These are phyloP conservation scores for Maccullochella peelii DNA, from an alignment of 2,113 vertebrate genomes.

Conservation along the genomic window DNA sequence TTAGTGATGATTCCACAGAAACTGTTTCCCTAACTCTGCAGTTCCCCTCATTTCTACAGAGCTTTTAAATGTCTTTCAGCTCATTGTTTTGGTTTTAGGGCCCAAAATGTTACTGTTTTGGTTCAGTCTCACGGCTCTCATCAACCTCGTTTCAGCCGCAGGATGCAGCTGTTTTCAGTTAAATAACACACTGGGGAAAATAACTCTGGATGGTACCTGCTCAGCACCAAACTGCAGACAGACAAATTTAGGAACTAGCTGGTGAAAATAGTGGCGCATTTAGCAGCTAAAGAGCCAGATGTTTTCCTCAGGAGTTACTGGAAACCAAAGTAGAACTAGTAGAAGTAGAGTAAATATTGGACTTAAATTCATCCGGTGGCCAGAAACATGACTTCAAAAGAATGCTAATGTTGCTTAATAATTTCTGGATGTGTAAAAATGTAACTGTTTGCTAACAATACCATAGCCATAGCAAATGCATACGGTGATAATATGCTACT, in stretches of 20 bases:
- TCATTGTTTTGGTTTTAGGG: not conserved
- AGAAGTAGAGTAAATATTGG: not conserved
- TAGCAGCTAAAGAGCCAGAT: not conserved
- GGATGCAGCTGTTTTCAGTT: too few species aligned
- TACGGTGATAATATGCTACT: too few species aligned
- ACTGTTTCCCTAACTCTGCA: not conserved
- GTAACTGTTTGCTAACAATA: too few species aligned
- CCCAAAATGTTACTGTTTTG: not conserved
- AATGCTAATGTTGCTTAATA: too few species aligned
- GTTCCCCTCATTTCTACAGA: not conserved
- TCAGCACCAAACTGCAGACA: not conserved
- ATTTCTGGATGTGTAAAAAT: too few species aligned
- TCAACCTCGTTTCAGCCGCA: not conserved
- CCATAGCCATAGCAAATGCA: too few species aligned
- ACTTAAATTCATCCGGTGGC: too few species aligned
- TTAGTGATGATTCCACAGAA: not conserved
- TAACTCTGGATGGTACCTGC: not conserved
- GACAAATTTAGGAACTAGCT: not conserved
- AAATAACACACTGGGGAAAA: too few species aligned
- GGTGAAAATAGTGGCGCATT: not conserved
- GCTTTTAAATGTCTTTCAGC: not conserved
- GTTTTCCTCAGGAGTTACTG: not conserved
- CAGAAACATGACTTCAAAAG: too few species aligned
- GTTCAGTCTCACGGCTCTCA: not conserved
- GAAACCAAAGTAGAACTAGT: too few species aligned